These are phyloP conservation scores for Phoebastria nigripes DNA, from an alignment of 2,797 vertebrate species.

Conservation along the genomic window DNA sequence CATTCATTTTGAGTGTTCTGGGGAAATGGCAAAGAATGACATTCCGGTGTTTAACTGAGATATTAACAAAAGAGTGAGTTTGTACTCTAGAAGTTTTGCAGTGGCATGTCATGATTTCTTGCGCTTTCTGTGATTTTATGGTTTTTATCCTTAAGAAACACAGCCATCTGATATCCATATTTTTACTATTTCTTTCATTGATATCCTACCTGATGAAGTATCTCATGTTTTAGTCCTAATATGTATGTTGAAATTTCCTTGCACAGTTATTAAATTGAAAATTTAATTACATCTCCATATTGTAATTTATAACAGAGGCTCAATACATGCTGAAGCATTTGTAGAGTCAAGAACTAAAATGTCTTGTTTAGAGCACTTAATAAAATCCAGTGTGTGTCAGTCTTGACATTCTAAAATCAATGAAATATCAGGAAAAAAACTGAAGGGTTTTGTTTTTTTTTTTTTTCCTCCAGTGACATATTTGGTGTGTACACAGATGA, in stretches of 20 bases:
- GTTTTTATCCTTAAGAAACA: background rate
- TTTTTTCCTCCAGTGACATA: constrained; percentile 72
- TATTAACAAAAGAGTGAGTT: background rate
- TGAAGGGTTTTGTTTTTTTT: background rate
- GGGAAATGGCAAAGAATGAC: background rate
- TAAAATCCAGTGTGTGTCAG: background rate
- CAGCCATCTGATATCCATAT: background rate
- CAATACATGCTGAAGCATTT: background rate
- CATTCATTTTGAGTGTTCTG: background rate
- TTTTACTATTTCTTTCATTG: background rate
- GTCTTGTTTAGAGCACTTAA: background rate
- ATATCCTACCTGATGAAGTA: background rate
- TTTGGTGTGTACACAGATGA: constrained; percentile 92
- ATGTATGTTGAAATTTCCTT: background rate
- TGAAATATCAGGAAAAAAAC: background rate
- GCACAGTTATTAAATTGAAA: background rate
- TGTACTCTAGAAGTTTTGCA: background rate
- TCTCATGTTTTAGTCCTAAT: background rate
- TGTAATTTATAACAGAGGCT: background rate
- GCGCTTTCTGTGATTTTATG: background rate
- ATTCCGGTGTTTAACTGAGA: background rate
- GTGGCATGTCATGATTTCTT: background rate
- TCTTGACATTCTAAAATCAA: background rate
- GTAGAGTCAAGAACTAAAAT: background rate
- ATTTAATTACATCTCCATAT: background rate